Conservation (phyloP, 2,888 invertebrate genomes). For the Acleris holmiana region DNA sequence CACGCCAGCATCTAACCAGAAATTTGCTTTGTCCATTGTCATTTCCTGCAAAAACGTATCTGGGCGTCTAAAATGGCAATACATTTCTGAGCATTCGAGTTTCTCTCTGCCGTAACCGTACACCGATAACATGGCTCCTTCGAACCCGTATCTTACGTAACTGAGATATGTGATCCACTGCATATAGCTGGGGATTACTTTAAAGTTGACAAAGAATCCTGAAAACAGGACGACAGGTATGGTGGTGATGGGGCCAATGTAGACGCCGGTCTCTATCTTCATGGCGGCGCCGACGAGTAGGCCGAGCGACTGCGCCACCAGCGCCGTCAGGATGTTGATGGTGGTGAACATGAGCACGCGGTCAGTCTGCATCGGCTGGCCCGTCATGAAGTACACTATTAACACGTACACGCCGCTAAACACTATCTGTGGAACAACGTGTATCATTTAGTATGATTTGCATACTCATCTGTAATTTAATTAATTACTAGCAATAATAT, state of each 20-base stretch:
- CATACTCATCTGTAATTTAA: too few species aligned
- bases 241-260: conserved; percentile 93
- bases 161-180: conserved; percentile 96
- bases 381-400: conserved; percentile 97
- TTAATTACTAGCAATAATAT: too few species aligned
- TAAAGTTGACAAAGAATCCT: conserved; percentile 97
- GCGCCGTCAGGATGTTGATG: conserved; percentile 90
- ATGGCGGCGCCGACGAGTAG: conserved; percentile 96
- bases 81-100: conserved; percentile 91
- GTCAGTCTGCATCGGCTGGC: conserved; percentile 95
- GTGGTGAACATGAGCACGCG: conserved; percentile 92
- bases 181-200: conserved; percentile 94
- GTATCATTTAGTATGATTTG: not conserved
- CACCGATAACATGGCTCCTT: conserved; percentile 95
- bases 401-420: conserved; percentile 94
- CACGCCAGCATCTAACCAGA: conserved; percentile 94
- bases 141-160: conserved; percentile 95
- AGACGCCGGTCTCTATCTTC: conserved; percentile 91
- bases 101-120: conserved; percentile 94
- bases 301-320: conserved; percentile 96
- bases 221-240: conserved; percentile 97
- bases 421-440: conserved; percentile 86
- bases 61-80: conserved; percentile 93
- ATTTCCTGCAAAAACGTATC: conserved; percentile 93
- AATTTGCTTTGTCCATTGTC: conserved; percentile 91